Conservation (phyloP, 2,888 invertebrate species). For the Chymomyza procnemis region DNA sequence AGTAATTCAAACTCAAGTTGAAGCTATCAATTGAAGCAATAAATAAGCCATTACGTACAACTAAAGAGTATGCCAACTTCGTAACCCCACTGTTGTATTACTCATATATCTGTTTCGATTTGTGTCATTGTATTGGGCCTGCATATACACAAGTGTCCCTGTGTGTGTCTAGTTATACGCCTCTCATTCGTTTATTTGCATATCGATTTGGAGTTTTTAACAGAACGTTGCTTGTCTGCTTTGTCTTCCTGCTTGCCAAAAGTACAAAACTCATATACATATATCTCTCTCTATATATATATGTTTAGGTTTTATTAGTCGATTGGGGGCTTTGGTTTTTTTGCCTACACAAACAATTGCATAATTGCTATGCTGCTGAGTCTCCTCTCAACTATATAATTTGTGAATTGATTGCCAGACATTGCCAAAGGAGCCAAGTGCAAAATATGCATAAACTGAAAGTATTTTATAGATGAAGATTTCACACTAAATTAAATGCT, state of each 20-base stretch:
- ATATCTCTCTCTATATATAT: slow-evolving; percentile 24
- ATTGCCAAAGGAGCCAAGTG: slow-evolving; percentile 22
- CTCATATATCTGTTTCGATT: slow-evolving; percentile 32
- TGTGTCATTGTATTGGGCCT: slow-evolving; percentile 60
- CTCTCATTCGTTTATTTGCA: slow-evolving; percentile 69
- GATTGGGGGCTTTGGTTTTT: slow-evolving; percentile 1
- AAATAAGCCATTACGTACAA: too few relatives aligned
- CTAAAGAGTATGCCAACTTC: slow-evolving; percentile 38
- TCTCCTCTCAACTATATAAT: slow-evolving; percentile 37
- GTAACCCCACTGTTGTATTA: background rate
- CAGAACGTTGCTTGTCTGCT: slow-evolving; percentile 38
- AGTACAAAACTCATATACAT: slow-evolving; percentile 32
- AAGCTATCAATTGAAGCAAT: too few relatives aligned
- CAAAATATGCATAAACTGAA: background rate
- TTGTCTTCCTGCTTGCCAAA: slow-evolving; percentile 35
- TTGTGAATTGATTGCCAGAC: slow-evolving; percentile 55
- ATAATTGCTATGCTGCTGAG: slow-evolving; percentile 57
- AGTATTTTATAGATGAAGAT: slow-evolving; percentile 14
- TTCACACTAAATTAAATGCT: slow-evolving; percentile 28
- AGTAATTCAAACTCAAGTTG: too few relatives aligned
- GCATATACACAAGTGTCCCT: slow-evolving; percentile 19
- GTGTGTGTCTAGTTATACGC: slow-evolving; percentile 17
- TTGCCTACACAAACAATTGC: slow-evolving; percentile 68
- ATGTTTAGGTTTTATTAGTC: slow-evolving; percentile 54
- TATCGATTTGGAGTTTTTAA: slow-evolving; percentile 72